Base-by-base conservation (phyloP, 2,888 invertebrate species). In the Cataglyphis cursor region DNA sequence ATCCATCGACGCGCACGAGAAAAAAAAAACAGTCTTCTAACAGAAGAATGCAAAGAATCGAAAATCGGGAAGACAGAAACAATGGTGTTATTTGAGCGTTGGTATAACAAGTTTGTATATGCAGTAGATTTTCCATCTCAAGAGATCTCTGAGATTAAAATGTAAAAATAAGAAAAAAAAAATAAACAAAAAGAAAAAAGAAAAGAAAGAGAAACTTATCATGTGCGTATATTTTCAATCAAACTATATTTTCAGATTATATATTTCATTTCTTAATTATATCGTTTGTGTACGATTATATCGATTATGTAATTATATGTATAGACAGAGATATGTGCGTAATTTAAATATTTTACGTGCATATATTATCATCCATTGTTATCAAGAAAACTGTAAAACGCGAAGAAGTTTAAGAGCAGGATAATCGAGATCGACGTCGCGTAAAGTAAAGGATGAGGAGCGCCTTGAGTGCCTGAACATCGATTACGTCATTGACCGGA, bases 1-100 rank as follows among this genome's bases (percentile, higher is more conserved):
- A 92, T 90, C 87, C 88, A 90, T 89, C 89, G 89, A 86, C 41
- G 62, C 38, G 84, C 57, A 74, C 24, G 82, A 73, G 72, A 74
- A 81, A 64, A 48, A 48, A 48, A 73, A 78, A 44, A 44, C 12
- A 48, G 31, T 24, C 28, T 51, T 51, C n/a, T 31, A 44, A 38
- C 10, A 64, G 70, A 59, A 84, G 72, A 59, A 74, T 54, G 72
- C 28, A 70, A 61, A 51, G 51, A 48, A 80, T 65, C 64, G 73
- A 85, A 78, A 66, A 72, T 54, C 65, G 24, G 48, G 59, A 59
- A 51, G 18, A 8, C n/a, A 78, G 5, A 31, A n/a, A 74, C 28
- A 48, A 21, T 31, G 48, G 12, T 38, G 31, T 10, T 38, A 51
- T n/a, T 21, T 41, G 21, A 57, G 12, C 35, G 31, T 18, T 59